A percentile compares a stretch with the other conserved stretches of the same genome.
phyloP scores from a whole-genome alignment of 2,113 vertebrate genomes.

The Macquaria australasica region DNA sequence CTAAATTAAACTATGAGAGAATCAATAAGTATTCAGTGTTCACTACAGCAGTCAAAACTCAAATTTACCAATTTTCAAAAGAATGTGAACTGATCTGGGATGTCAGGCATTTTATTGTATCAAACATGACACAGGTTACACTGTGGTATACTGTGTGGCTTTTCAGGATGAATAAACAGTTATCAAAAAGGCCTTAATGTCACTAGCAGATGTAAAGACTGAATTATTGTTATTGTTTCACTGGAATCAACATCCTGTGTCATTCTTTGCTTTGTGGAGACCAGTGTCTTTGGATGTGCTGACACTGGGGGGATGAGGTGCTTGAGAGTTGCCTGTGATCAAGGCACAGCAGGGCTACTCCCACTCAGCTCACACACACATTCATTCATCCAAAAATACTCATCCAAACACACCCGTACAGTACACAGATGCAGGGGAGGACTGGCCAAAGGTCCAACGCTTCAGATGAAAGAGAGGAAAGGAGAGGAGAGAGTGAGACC shows the following conservation, averaged over 20 bases:
- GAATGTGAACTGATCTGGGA: conserved; percentile 44
- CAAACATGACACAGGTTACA: conserved; percentile 75
- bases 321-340: conserved; percentile 66
- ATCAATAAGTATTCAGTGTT: not conserved
- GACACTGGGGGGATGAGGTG: conserved; percentile 46
- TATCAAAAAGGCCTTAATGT: conserved; percentile 28
- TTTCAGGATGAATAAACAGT: not conserved
- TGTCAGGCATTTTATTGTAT: conserved; percentile 55
- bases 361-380: conserved; percentile 67
- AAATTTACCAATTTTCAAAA: conserved; percentile 31
- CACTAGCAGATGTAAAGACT: conserved; percentile 17
- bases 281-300: conserved; percentile 42
- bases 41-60: not conserved
- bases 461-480: conserved; percentile 37
- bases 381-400: conserved; percentile 31
- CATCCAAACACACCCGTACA: conserved; percentile 60
- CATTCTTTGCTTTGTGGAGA: conserved; percentile 63
- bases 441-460: conserved; percentile 62
- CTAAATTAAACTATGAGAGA: not conserved
- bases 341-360: conserved; percentile 82
- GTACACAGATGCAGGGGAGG: conserved; percentile 64
- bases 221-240: conserved; percentile 31
- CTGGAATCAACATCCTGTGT: conserved; percentile 56
- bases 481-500: conserved; percentile 35
- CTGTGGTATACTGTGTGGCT: conserved; percentile 39